phyloP scores from a whole-genome alignment of 2,113 vertebrate genomes.

The Myodes glareolus region DNA sequence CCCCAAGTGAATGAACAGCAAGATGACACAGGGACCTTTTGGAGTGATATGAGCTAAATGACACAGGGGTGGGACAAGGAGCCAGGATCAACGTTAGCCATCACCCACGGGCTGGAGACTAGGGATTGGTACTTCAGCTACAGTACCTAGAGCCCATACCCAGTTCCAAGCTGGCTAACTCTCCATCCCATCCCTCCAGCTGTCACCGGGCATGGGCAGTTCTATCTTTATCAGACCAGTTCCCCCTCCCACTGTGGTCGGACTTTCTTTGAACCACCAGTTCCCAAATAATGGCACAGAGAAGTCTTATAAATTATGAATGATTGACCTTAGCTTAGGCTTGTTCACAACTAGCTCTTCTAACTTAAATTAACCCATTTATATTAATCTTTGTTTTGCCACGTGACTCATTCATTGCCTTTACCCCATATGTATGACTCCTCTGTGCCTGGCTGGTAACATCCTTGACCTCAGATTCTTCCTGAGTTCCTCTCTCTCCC shows the following conservation, averaged over 20 bases:
- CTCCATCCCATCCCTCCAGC: background rate
- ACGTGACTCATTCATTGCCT: background rate
- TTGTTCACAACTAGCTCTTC: background rate
- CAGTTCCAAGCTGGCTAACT: too few species aligned
- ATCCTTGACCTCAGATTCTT: background rate
- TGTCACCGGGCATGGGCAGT: background rate
- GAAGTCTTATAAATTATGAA: background rate
- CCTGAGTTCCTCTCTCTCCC: background rate
- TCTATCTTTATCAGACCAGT: background rate
- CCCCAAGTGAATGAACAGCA: background rate
- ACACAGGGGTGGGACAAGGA: rapidly evolving
- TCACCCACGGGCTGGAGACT: background rate
- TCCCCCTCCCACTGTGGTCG: background rate
- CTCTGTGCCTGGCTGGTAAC: background rate
- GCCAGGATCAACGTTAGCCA: rapidly evolving
- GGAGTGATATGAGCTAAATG: rapidly evolving
- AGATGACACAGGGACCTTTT: background rate
- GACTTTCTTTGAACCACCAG: background rate
- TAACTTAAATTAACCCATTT: background rate
- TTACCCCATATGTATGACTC: background rate
- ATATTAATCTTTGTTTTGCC: background rate
- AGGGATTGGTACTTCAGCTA: background rate
- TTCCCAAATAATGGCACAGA: background rate
- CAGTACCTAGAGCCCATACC: background rate
- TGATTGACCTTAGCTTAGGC: background rate